phyloP scores from a whole-genome alignment of 1,140 invertebrate species.

The Drosophila pallidifrons region DNA sequence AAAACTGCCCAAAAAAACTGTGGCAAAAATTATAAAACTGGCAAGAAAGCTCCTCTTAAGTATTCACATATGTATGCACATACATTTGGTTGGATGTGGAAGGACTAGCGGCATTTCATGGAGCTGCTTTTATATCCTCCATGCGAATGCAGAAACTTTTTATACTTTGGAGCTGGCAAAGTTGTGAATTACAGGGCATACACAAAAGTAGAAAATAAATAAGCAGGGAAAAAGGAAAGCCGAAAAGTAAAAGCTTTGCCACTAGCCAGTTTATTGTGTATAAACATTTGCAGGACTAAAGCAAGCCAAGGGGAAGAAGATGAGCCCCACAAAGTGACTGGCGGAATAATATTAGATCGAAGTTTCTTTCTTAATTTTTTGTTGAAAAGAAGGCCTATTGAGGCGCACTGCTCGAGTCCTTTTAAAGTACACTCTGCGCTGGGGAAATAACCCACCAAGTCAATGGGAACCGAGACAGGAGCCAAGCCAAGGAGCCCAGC shows the following conservation, averaged over 20 bases:
- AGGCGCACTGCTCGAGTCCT: neutral
- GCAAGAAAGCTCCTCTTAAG: neutral
- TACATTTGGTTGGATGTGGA: neutral
- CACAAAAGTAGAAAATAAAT: conserved; percentile 46
- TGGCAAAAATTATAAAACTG: neutral
- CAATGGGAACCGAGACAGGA: conserved; percentile 1
- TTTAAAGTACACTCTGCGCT: conserved; percentile 19
- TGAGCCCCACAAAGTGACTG: conserved; percentile 35
- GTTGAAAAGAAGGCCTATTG: conserved; percentile 46
- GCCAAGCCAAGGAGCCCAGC: conserved; percentile 48
- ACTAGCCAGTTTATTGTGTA: conserved; percentile 70
- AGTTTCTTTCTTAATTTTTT: conserved; percentile 62
- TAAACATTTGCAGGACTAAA: conserved; percentile 69
- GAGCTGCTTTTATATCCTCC: neutral
- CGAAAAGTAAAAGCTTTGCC: conserved; percentile 77
- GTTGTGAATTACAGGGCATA: conserved; percentile 33
- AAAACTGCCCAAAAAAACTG: neutral
- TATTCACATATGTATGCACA: neutral
- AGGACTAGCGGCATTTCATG: neutral
- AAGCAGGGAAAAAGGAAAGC: conserved; percentile 69
- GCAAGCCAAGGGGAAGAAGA: conserved; percentile 16
- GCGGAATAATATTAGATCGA: conserved; percentile 70
- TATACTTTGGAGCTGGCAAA: conserved; percentile 4
- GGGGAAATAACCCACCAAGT: neutral
- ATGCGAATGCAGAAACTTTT: neutral